Evolutionary conservation across 2,888 invertebrate species (phyloP).

Genomic region (Herminia tarsipennalis): DNA sequence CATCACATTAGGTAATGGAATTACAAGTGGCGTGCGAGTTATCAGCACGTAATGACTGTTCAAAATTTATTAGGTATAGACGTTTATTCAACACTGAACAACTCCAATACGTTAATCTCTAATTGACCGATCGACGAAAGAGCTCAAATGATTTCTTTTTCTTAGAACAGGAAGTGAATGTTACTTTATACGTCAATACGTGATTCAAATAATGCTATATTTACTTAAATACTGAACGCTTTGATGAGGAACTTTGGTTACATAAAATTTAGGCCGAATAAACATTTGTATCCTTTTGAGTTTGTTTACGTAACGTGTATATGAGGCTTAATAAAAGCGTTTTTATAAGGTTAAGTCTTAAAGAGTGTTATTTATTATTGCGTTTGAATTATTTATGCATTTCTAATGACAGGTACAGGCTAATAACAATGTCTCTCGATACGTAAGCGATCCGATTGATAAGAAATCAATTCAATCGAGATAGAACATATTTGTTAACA

Average conservation of each 20-base stretch:
- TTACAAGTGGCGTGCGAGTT: no score
- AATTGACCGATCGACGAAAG: slow-evolving; percentile 21
- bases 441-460: no score
- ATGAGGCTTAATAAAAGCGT: slow-evolving; percentile 30
- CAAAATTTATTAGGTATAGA: no score
- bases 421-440: no score
- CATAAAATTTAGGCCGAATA: slow-evolving; percentile 41
- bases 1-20: no score
- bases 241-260: slow-evolving; percentile 41
- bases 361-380: no score
- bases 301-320: slow-evolving; percentile 19
- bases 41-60: no score
- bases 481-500: no score
- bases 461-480: no score
- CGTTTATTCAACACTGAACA: not conserved
- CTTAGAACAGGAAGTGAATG: slow-evolving; percentile 47
- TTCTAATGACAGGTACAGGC: no score
- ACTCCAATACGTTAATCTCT: not conserved
- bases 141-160: slow-evolving; percentile 37
- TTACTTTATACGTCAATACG: slow-evolving; percentile 51
- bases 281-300: slow-evolving; percentile 35
- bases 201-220: slow-evolving; percentile 46
- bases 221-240: slow-evolving; percentile 40
- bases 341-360: no score
- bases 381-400: no score